Evolutionary conservation across 2,797 vertebrate genomes (phyloP), one percentile per base, ranked within the genome.

Genomic region (Mycteria americana): DNA sequence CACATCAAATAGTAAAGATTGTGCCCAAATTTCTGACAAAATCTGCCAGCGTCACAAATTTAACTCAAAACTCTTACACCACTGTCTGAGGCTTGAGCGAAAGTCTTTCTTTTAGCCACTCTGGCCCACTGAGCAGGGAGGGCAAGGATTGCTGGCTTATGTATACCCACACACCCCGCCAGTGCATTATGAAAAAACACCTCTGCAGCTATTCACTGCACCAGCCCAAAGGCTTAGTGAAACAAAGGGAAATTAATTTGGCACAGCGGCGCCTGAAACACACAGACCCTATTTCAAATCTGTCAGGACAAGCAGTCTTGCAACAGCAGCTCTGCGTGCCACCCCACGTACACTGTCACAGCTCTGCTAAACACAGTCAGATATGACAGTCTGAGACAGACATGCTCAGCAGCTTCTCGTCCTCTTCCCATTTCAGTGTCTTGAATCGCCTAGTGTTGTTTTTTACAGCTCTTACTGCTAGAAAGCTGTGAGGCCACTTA

Each of bases 291-390:
- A 7, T 41, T 91, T 89, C 68, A 93, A 85, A 95, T 90, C 86
- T 91, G 88, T 82, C 95, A 92, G 93, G 84, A 91, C 93, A 88
- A 95, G 93, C 94, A 93, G 88, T 93, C 82, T 93, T 21, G 1
- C 81, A 73, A 45, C 64, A 57, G 79, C 60, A 14, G 76, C 89
- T 89, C 90, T 37, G 46, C 7, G 0, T 31, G 54, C 79, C 62
- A 13, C 45, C 31, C 39, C 35, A 7, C 0, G 18, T 10, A 60
- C 11, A 0, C 33, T 13, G 41, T 81, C 3, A 4, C 57, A 48
- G 48, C 31, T 18, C 53, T 31, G 23, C 74, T 63, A 41, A 62
- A 74, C 4, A 43, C 35, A 37, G 28, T 23, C 72, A 83, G 73
- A n/a, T 43, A 27, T 0, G 28, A 85, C 54, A 63, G 70, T 48